Evolutionary conservation across 2,113 vertebrate genomes (phyloP), one percentile per base, ranked within the genome.

Genomic region (Uria lomvia): DNA sequence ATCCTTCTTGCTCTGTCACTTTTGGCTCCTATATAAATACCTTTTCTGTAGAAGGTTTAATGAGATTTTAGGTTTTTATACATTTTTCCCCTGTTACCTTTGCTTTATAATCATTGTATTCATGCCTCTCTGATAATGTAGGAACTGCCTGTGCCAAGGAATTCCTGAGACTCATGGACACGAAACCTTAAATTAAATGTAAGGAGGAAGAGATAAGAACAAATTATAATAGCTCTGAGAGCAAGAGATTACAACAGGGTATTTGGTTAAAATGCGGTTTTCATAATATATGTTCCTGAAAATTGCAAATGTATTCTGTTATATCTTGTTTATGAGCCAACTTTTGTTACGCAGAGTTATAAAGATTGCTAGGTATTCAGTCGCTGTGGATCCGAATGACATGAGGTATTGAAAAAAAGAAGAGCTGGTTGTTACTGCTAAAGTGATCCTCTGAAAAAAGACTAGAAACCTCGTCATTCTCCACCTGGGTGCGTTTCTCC

Each of bases 141-240:
- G 62, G 65, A 91, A 56, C 60, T 94, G 60, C 74, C 59, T 81
- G 62, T 88, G 89, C 89, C 80, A 91, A 91, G 89, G 55, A 89
- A 95, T 95, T 95, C 71, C 86, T 89, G 73, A 87, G 74, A 97
- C 74, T 95, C 83, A 70, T 38, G 55, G 84, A 90, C 89, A 85
- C 13, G 32, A 87, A 95, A 92, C 73, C n/a, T 97, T 94, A 92
- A 94, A 93, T 97, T 94, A 94, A 89, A 94, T 73, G 59, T 75
- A 92, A 91, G 91, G 83, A 85, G 55, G 66, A 92, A 85, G 86
- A 95, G 89, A 95, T 97, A 96, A 97, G 86, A 95, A 73, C 84
- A 91, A 82, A 81, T 91, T 82, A 85, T 81, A 89, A 85, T 81
- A 89, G 86, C 58, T 87, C 60, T 66, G 86, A 94, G 88, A 95